Evolutionary conservation across 2,888 invertebrate species (phyloP), one percentile per base, ranked within the genome.

Genomic region (Emesis russula): DNA sequence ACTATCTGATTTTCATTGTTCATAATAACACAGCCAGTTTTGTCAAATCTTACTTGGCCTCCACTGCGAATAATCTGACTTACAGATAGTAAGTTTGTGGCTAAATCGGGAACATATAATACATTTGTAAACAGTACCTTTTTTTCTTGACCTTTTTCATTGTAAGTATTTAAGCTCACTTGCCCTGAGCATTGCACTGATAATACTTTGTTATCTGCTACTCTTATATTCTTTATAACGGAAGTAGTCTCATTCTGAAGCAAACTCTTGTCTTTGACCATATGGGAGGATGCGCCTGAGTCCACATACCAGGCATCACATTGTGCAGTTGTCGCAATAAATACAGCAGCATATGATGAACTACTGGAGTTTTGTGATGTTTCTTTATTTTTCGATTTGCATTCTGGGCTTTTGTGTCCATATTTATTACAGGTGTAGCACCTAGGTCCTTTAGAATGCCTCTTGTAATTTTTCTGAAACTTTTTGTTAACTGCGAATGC

Each of bases 1-100:
- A 92, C 91, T 77, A 86, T 80, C n/a, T 76, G 41, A 82, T 77
- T 71, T 15, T 79, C 73, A 15, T 25, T 85, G 68, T 87, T 90
- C 18, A 85, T 44, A 25, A 25, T 25, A 25, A 25, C 25, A 76
- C 92, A 90, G 68, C 87, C 91, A 7, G 66, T 53, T 9, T 71
- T 70, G 41, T 92, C 38, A 85, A 95, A 93, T 76, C 41, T 87
- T 58, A 95, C 93, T 84, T 86, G 81, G 38, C 90, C 71, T 36
- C 88, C 88, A 89, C 70, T 86, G 66, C 74, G 82, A 7, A 90
- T 85, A 15, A 92, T 90, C 31, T 88, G 82, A 41, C 89, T 89
- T 0, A 92, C 89, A 15, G 93, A 88, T 33, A 58, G 18, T 33
- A 58, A 13, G 4, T 58, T 58, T 3, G 58, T 58, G 1, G 18